Evolutionary conservation across 2,888 invertebrate genomes (phyloP).

Genomic region (Acronicta alni): DNA sequence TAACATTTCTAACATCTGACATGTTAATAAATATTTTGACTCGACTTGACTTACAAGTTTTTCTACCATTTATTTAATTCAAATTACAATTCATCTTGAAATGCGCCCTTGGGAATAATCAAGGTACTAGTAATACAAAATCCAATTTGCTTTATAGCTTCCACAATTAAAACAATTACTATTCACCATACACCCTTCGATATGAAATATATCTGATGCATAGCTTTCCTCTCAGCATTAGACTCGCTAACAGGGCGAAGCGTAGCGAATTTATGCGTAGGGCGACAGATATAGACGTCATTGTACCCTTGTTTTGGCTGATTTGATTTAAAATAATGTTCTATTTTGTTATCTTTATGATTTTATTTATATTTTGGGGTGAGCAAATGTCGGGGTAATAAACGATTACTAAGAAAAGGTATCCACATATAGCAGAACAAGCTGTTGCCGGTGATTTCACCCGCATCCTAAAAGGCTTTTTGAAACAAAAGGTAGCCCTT

Average conservation of each 20-base stretch:
- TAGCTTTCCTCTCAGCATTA: constrained; percentile 56
- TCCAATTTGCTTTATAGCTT: constrained; percentile 50
- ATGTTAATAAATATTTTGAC: too few species aligned
- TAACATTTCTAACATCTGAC: too few species aligned
- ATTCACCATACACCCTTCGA: constrained; percentile 49
- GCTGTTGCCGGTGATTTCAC: too few species aligned
- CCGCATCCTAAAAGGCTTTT: too few species aligned
- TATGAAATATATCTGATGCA: constrained; percentile 57
- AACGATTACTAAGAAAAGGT: neutral
- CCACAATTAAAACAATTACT: constrained; percentile 51
- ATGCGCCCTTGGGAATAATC: constrained; percentile 3
- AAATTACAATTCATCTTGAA: neutral
- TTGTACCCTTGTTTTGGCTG: constrained; percentile 54
- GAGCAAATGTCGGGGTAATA: constrained; percentile 5
- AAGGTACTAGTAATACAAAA: constrained; percentile 25
- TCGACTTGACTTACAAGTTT: neutral
- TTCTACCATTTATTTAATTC: neutral
- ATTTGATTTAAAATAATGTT: constrained; percentile 59
- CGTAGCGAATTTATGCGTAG: constrained; percentile 67
- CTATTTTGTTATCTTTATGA: constrained; percentile 49
- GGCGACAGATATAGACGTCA: constrained; percentile 73
- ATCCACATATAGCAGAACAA: too few species aligned
- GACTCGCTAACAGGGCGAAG: constrained; percentile 69
- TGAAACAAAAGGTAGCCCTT: too few species aligned
- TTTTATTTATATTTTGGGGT: constrained; percentile 35